Percentiles rank a stretch among this genome's conserved stretches.
These are phyloP conservation scores for Brachyistius frenatus DNA, from an alignment of 2,113 vertebrate species.

Conservation along the genomic window DNA sequence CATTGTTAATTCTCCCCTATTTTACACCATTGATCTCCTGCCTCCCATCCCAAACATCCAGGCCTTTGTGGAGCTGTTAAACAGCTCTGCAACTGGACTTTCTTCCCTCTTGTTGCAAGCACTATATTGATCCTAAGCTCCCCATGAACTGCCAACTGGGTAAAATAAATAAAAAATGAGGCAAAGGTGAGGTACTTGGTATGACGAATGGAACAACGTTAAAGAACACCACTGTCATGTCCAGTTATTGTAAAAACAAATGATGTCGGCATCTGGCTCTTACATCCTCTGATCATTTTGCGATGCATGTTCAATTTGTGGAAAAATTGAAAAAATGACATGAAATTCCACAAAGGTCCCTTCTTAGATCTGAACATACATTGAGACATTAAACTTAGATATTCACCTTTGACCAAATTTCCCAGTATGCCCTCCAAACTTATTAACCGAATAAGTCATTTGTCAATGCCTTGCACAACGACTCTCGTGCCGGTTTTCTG, in stretches of 20 bases:
- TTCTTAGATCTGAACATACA: not conserved
- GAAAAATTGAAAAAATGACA: not conserved
- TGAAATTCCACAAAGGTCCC: not conserved
- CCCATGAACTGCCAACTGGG: slow-evolving; percentile 28
- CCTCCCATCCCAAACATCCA: slow-evolving; percentile 60
- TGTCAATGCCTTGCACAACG: too few relatives aligned
- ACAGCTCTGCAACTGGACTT: slow-evolving; percentile 59
- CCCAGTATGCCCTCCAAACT: not conserved
- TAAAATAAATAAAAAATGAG: slow-evolving; percentile 21
- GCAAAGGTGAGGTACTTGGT: slow-evolving; percentile 28
- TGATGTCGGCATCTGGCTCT: not conserved
- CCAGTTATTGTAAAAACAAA: not conserved
- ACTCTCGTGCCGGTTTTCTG: too few relatives aligned
- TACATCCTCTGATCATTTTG: not conserved
- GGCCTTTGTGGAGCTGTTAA: slow-evolving; percentile 76
- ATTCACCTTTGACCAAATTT: not conserved
- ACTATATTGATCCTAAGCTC: slow-evolving; percentile 46
- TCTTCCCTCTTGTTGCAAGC: slow-evolving; percentile 56
- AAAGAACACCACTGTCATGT: slow-evolving; percentile 3
- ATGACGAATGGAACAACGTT: not conserved
- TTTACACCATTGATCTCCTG: slow-evolving; percentile 81
- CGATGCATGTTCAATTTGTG: too few relatives aligned
- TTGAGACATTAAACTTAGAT: not conserved
- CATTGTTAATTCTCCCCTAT: slow-evolving; percentile 75
- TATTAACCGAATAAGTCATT: not conserved